Percentiles rank a stretch among this genome's conserved stretches.
Conservation (phyloP, 2,113 vertebrate species). For the Caracal caracal region DNA sequence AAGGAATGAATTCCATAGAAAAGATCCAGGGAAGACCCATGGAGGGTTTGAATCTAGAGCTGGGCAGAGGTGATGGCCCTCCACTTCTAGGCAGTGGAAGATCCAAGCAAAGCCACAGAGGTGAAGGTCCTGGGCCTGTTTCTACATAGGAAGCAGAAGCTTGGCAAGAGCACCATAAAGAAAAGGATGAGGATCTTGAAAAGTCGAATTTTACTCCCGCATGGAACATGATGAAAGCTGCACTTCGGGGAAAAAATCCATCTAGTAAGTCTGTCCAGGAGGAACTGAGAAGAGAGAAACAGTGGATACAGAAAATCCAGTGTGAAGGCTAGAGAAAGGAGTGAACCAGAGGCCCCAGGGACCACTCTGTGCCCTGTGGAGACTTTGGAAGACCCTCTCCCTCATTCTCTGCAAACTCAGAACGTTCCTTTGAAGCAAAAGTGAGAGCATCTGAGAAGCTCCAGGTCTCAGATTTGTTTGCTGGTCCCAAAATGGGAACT, state of each 20-base stretch:
- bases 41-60: not conserved
- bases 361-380: not conserved
- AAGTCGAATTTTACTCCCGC: not conserved
- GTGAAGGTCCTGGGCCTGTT: not conserved
- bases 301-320: not conserved
- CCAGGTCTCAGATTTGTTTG: not conserved
- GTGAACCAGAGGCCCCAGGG: too few species aligned
- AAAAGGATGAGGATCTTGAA: not conserved
- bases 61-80: too few species aligned
- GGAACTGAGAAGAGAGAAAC: not conserved
- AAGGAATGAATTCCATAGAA: not conserved
- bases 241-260: not conserved
- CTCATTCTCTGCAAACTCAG: not conserved
- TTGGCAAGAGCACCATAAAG: not conserved
- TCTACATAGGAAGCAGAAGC: not conserved
- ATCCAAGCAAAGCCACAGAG: not conserved
- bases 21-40: not conserved
- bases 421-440: not conserved
- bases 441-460: not conserved
- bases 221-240: not conserved
- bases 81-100: not conserved
- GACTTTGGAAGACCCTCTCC: not conserved
- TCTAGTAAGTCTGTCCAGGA: not conserved
- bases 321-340: too few species aligned
- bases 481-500: not conserved